Conservation (phyloP, 1,140 invertebrate genomes). For the Venustaconcha ellipsiformis region DNA sequence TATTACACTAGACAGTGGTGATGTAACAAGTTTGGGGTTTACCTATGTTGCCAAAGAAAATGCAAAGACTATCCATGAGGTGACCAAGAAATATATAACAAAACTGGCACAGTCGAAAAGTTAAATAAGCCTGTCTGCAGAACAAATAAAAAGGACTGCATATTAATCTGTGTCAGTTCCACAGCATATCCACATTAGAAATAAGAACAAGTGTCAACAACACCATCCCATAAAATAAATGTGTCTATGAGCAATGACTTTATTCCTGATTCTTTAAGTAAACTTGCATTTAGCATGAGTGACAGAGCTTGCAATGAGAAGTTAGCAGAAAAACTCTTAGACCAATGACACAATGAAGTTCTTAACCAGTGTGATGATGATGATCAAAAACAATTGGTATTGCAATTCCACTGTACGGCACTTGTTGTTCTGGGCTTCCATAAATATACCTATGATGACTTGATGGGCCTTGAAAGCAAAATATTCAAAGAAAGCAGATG, state of each 20-base stretch:
- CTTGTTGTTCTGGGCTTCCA: constrained; percentile 20
- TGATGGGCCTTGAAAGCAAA: too few species aligned
- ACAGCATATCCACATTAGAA: too few species aligned
- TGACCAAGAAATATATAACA: constrained; percentile 4
- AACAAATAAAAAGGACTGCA: too few species aligned
- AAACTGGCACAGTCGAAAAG: not conserved
- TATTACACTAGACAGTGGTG: too few species aligned
- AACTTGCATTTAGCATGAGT: constrained; percentile 19
- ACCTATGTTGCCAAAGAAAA: constrained; percentile 8
- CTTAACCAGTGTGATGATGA: not conserved
- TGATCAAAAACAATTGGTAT: not conserved
- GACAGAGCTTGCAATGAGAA: constrained; percentile 18
- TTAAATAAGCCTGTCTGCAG: not conserved
- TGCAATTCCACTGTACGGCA: constrained; percentile 27
- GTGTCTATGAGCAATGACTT: not conserved
- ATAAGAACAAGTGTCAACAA: too few species aligned
- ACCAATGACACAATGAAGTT: constrained; percentile 4
- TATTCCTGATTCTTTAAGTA: not conserved
- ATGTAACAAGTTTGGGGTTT: not conserved
- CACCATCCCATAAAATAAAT: too few species aligned
- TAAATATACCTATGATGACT: not conserved
- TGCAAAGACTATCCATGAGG: constrained; percentile 4
- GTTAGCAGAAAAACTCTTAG: constrained; percentile 5
- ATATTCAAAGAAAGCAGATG: not conserved
- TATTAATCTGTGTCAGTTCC: too few species aligned